A percentile compares a stretch with the other conserved stretches of the same genome.
phyloP scores from a whole-genome alignment of 1,140 invertebrate species.

The Drosophila athabasca region DNA sequence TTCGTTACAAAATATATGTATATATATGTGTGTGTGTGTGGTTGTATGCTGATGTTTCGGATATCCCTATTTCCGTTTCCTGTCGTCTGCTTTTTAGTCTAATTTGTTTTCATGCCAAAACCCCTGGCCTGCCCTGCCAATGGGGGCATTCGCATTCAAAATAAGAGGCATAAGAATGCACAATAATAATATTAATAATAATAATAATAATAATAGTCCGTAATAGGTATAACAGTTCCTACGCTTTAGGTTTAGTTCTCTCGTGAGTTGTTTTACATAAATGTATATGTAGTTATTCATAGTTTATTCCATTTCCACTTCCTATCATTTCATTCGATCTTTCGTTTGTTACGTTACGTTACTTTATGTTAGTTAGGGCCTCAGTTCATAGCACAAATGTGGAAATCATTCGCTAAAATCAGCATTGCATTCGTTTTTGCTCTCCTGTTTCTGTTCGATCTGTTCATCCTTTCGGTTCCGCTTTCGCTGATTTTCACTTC shows the following conservation, averaged over 20 bases:
- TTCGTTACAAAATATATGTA: constrained; percentile 69
- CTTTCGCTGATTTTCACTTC: constrained; percentile 22
- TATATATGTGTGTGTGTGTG: constrained; percentile 38
- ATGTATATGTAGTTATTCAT: constrained; percentile 22
- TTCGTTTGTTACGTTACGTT: constrained; percentile 52
- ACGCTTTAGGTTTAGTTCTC: constrained; percentile 66
- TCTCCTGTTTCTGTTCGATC: constrained; percentile 18
- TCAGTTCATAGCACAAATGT: constrained; percentile 73
- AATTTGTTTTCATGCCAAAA: constrained; percentile 63
- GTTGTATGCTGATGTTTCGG: constrained; percentile 9
- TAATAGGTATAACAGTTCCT: constrained; percentile 65
- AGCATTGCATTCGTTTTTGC: constrained; percentile 19
- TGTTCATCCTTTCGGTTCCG: constrained; percentile 10
- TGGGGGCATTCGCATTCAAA: constrained; percentile 55
- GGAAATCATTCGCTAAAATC: constrained; percentile 61
- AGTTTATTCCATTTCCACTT: constrained; percentile 8
- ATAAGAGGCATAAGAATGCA: constrained; percentile 63
- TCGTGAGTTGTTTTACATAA: constrained; percentile 53
- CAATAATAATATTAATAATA: constrained; percentile 59
- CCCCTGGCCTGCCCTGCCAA: not conserved
- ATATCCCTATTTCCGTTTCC: constrained; percentile 22
- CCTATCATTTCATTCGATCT: constrained; percentile 41
- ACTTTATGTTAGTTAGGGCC: constrained; percentile 38
- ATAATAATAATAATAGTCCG: constrained; percentile 56
- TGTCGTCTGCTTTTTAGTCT: constrained; percentile 64